Evolutionary conservation across 1,140 invertebrate species (phyloP), one percentile per base, ranked within the genome.

Genomic region (Megalopta genalis): DNA sequence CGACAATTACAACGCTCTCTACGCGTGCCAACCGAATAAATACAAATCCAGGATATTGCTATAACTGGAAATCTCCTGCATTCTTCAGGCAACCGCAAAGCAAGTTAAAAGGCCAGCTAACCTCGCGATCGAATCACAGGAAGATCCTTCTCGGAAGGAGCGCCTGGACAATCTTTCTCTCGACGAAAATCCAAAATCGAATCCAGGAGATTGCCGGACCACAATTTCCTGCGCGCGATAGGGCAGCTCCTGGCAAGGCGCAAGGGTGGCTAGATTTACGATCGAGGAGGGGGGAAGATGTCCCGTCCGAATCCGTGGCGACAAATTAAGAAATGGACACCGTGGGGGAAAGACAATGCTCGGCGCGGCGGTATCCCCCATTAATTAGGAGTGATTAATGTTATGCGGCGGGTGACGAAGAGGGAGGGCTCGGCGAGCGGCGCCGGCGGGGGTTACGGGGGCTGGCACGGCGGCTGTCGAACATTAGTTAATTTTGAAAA

Each of bases 401-500:
- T 71, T 72, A 81, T 60, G 74, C 37, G 60, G 66, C 6, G 60
- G 12, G 16, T 37, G 27, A 68, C 67, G 39, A n/a, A 12, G 66
- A 25, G 27, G 42, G 71, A 68, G 27, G 16, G 66, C 32, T 12
- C 16, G 42, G 42, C 42, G 10, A 46, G 42, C 42, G 14, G 14
- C 10, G 42, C 14, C 1, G 8, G n/a, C 25, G 74, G 49, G 18
- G 49, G 49, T 18, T 2, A 52, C 16, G 68, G 72, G 25, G 25
- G 64, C 60, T 37, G 73, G 65, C 75, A 64, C 21, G 54, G 76
- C 54, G 78, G 71, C 88, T 90, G 89, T 90, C 90, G 86, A 88
- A 88, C 89, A 90, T 91, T 89, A 90, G 90, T 90, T 91, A 91
- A 91, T 91, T 91, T 91, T 83, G 84, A 86, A 86, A 86, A 86